Conservation (phyloP, 2,888 invertebrate genomes). For the Nomada hirtipes region DNA sequence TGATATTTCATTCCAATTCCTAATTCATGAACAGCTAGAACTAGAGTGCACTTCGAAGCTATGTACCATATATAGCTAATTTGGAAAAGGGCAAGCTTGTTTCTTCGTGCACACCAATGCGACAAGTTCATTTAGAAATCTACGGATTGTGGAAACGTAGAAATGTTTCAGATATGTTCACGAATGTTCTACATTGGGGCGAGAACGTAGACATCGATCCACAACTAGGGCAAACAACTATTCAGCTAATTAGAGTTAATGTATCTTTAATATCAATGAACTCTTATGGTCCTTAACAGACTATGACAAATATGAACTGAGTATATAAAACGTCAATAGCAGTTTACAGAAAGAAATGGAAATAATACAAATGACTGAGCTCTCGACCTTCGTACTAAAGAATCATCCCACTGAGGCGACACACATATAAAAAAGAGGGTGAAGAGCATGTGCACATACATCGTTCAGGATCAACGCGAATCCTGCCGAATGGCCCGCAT, state of each 20-base stretch:
- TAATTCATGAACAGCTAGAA: not conserved
- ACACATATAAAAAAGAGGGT: conserved; percentile 38
- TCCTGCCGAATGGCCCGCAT: conserved; percentile 66
- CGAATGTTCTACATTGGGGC: conserved; percentile 1
- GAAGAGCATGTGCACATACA: conserved; percentile 29
- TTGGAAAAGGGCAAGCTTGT: not conserved
- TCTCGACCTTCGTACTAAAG: conserved; percentile 11
- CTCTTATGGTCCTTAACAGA: not conserved
- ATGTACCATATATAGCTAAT: not conserved
- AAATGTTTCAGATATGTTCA: conserved; percentile 20
- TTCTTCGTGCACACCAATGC: not conserved
- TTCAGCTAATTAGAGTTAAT: conserved; percentile 1
- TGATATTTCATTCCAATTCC: conserved; percentile 5
- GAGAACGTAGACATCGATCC: conserved; percentile 6
- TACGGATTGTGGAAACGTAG: not conserved
- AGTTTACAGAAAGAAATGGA: no score
- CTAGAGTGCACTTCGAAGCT: not conserved
- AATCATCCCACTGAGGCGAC: not conserved
- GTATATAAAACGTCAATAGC: no score
- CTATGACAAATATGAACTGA: no score
- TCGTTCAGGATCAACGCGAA: conserved; percentile 43
- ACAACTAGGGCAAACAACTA: conserved; percentile 6
- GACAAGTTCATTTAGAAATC: not conserved
- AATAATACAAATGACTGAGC: not conserved
- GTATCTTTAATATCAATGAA: not conserved